Percentiles rank a stretch among this genome's conserved stretches.
Evolutionary conservation across 2,888 invertebrate species (phyloP).

Genomic region (Calameuta idolon): DNA sequence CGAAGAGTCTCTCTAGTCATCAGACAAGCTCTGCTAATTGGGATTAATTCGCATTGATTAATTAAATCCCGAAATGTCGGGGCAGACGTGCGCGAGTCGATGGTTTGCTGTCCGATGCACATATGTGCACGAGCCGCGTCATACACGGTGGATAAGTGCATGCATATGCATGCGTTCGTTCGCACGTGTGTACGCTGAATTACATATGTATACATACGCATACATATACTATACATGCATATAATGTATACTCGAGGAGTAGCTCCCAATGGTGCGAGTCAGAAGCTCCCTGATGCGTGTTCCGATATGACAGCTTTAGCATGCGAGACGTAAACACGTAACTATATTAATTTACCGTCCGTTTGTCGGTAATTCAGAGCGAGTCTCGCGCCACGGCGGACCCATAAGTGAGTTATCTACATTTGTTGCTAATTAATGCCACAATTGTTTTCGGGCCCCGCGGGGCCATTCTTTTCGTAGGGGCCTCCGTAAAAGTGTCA

Average conservation of each 20-base stretch:
- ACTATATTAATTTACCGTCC: not conserved
- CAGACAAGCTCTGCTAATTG: conserved; percentile 56
- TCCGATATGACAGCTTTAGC: not conserved
- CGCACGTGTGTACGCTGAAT: conserved; percentile 15
- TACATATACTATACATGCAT: not conserved
- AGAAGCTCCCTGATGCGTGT: not conserved
- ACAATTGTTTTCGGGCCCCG: not conserved
- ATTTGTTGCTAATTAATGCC: not conserved
- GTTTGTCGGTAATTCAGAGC: not conserved
- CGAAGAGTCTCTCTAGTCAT: conserved; percentile 37
- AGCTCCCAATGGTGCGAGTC: not conserved
- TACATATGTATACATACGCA: not conserved
- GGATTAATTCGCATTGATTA: conserved; percentile 61
- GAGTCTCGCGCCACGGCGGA: not conserved
- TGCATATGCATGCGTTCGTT: conserved; percentile 29
- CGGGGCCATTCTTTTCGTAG: not conserved
- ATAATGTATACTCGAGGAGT: not conserved
- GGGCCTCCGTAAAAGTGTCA: not conserved
- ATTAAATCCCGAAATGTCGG: conserved; percentile 54
- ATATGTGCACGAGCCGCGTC: not conserved
- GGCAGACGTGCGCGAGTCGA: conserved; percentile 30
- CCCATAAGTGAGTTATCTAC: not conserved
- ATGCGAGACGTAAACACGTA: not conserved
- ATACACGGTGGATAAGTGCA: conserved; percentile 22
- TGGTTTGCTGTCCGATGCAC: not conserved